A percentile compares a stretch with the other conserved stretches of the same genome.
phyloP scores from a whole-genome alignment of 2,113 vertebrate genomes.

The Gracilinanus agilis region DNA sequence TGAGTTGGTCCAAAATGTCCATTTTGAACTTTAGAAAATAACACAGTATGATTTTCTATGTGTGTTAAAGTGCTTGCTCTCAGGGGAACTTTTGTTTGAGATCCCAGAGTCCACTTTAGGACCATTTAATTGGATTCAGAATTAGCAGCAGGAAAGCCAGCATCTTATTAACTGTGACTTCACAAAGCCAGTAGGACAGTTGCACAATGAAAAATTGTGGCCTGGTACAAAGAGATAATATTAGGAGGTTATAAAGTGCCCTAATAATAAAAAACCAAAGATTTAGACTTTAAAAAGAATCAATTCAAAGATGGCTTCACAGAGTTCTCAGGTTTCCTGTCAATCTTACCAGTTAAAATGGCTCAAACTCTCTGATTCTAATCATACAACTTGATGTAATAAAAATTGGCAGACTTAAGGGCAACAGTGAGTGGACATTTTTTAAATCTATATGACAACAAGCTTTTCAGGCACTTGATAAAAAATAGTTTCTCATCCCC shows the following conservation, averaged over 20 bases:
- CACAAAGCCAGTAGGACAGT: conserved; percentile 48
- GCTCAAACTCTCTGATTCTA: not conserved
- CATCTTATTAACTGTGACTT: conserved; percentile 60
- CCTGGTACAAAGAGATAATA: conserved; percentile 52
- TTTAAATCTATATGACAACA: not conserved
- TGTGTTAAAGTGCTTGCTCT: conserved; percentile 11
- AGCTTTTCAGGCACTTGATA: not conserved
- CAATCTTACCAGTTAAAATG: conserved; percentile 33
- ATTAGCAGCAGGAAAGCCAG: conserved; percentile 51
- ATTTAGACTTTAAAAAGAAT: conserved; percentile 53
- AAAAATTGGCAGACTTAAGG: not conserved
- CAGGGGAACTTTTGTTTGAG: conserved; percentile 43
- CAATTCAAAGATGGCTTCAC: not conserved
- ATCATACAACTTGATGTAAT: conserved; percentile 32
- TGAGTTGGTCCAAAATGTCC: conserved; percentile 35
- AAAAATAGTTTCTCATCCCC: not conserved
- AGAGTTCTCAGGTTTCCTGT: conserved; percentile 33
- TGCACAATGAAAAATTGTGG: conserved; percentile 39
- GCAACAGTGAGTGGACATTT: conserved; percentile 1
- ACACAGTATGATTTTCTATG: not conserved
- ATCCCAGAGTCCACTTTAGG: conserved; percentile 39
- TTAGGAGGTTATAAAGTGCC: not conserved
- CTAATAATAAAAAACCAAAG: not conserved
- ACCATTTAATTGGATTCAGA: conserved; percentile 70
- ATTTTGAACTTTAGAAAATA: conserved; percentile 65